Conservation (phyloP, 2,113 vertebrate genomes). For the Camelus dromedarius region DNA sequence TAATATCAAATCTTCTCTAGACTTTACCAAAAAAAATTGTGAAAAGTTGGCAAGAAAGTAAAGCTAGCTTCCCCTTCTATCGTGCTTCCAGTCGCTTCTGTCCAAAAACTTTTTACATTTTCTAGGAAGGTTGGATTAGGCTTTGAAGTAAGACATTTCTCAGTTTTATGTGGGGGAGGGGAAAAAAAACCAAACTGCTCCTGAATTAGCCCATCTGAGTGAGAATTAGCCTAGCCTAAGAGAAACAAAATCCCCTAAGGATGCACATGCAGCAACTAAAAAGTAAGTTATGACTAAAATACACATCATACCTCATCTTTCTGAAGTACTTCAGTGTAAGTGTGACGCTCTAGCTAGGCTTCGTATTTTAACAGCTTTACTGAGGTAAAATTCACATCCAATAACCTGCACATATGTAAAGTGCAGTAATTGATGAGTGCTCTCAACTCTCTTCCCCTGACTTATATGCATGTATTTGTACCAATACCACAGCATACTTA, state of each 20-base stretch:
- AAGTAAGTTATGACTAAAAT: not conserved
- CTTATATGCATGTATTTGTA: not conserved
- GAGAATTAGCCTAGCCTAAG: no score
- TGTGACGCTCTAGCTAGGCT: not conserved
- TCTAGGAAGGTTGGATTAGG: not conserved
- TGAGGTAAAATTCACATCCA: not conserved
- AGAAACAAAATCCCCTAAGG: not conserved
- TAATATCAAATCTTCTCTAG: not conserved
- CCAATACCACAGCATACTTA: not conserved
- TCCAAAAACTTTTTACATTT: slow-evolving; percentile 16
- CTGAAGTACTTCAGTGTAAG: not conserved
- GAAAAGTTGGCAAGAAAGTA: not conserved
- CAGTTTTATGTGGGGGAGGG: not conserved
- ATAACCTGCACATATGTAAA: not conserved
- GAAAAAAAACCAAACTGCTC: not conserved
- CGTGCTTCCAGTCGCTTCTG: not conserved
- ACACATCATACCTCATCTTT: not conserved
- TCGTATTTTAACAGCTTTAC: not conserved
- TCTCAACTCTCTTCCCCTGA: not conserved
- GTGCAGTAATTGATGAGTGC: not conserved
- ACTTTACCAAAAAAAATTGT: not conserved
- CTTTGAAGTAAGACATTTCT: not conserved
- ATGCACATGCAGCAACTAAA: not conserved
- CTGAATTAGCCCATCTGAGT: not conserved
- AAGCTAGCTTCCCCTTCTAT: not conserved